A percentile compares a stretch with the other conserved stretches of the same genome.
phyloP scores from a whole-genome alignment of 2,888 invertebrate genomes.

The Lomographa bimaculata region DNA sequence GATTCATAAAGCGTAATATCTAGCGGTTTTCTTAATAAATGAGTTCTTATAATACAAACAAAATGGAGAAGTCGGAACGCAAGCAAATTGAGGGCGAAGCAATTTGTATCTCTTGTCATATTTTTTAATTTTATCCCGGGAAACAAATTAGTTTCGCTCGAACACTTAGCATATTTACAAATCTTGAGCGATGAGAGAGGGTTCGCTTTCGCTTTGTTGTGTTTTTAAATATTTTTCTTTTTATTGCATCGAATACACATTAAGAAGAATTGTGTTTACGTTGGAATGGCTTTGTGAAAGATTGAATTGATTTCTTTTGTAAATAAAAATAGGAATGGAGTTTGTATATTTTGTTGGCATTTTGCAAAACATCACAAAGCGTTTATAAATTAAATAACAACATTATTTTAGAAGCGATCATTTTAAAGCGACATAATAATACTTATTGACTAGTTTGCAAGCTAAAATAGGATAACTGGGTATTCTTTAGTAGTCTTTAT shows the following conservation, averaged over 20 bases:
- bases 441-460: too few species aligned
- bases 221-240: slow-evolving; percentile 28
- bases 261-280: slow-evolving; percentile 20
- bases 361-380: too few species aligned
- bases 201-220: slow-evolving; percentile 45
- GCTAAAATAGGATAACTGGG: too few species aligned
- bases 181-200: slow-evolving; percentile 52
- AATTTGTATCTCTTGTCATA: slow-evolving; percentile 77
- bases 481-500: too few species aligned
- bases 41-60: slow-evolving; percentile 69
- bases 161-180: slow-evolving; percentile 68
- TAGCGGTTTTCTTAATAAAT: slow-evolving; percentile 67
- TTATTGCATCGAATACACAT: slow-evolving; percentile 24
- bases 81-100: slow-evolving; percentile 67
- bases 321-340: too few species aligned
- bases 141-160: slow-evolving; percentile 68
- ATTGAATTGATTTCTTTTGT: slow-evolving; percentile 22
- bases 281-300: slow-evolving; percentile 17
- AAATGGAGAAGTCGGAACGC: slow-evolving; percentile 61
- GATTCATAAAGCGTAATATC: slow-evolving; percentile 52
- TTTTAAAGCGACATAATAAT: too few species aligned
- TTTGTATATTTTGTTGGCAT: slow-evolving; percentile 20
- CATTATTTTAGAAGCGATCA: too few species aligned
- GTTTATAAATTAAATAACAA: too few species aligned
- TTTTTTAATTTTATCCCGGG: slow-evolving; percentile 73